phyloP scores from a whole-genome alignment of 1,140 invertebrate species.

The Achatina immaculata region DNA sequence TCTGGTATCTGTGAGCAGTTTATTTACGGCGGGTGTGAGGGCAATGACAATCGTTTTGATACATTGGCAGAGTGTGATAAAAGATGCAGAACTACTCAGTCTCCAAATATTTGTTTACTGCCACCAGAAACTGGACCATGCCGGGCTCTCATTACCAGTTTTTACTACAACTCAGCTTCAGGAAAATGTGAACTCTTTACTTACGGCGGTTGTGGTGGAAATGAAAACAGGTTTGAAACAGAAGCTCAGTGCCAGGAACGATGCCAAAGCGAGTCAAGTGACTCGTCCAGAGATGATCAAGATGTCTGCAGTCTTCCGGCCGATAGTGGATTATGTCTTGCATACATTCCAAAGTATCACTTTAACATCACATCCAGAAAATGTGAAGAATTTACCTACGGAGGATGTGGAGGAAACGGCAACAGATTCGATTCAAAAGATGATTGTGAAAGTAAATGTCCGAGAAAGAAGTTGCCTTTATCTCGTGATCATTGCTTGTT shows the following conservation, averaged over 20 bases:
- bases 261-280: background rate
- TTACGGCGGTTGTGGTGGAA: background rate
- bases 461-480: background rate
- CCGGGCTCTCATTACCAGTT: background rate
- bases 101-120: background rate
- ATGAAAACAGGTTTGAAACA: conserved; percentile 8
- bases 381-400: background rate
- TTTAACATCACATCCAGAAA: background rate
- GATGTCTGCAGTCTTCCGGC: background rate
- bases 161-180: background rate
- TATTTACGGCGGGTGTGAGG: conserved; percentile 52
- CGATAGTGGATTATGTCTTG: background rate
- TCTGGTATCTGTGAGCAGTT: conserved; percentile 45
- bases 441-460: background rate
- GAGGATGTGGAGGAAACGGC: background rate
- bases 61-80: conserved; percentile 28
- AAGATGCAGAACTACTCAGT: background rate
- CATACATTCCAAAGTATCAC: background rate
- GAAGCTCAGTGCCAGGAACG: background rate
- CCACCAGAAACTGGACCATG: background rate
- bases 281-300: background rate
- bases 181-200: background rate
- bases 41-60: conserved; percentile 52
- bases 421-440: background rate
- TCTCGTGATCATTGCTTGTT: background rate